Conservation (phyloP, 2,888 invertebrate species). For the Scelioninae gen. 2 region DNA sequence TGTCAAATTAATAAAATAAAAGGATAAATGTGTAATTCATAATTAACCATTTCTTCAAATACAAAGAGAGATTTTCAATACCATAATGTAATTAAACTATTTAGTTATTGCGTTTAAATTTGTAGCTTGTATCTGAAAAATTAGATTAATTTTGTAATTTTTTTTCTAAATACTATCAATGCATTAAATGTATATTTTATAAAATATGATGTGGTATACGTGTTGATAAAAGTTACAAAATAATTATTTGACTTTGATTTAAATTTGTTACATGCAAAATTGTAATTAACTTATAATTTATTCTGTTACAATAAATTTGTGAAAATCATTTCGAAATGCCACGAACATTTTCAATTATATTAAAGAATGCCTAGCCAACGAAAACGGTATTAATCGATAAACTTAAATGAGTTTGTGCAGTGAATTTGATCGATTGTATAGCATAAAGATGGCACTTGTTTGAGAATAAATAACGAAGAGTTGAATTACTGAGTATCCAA, state of each 20-base stretch:
- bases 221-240: background rate
- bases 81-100: no score
- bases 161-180: no score
- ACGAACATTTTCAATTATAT: slow-evolving; percentile 11
- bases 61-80: no score
- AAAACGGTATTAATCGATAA: slow-evolving; percentile 33
- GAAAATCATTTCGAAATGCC: slow-evolving; percentile 1
- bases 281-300: background rate
- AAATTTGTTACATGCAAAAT: slow-evolving; percentile 1
- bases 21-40: no score
- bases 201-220: no score
- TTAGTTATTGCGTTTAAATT: no score
- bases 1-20: no score
- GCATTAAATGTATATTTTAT: no score
- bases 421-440: slow-evolving; percentile 19
- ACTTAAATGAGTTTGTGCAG: slow-evolving; percentile 25
- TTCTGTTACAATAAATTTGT: slow-evolving; percentile 10
- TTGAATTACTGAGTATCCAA: slow-evolving; percentile 25
- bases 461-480: slow-evolving; percentile 21
- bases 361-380: slow-evolving; percentile 10
- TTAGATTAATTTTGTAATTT: no score
- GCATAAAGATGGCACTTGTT: slow-evolving; percentile 15
- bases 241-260: slow-evolving; percentile 1
- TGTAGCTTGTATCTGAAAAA: no score
- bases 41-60: no score